Base-by-base conservation (phyloP, 2,113 vertebrate species). In the Esox niger region DNA sequence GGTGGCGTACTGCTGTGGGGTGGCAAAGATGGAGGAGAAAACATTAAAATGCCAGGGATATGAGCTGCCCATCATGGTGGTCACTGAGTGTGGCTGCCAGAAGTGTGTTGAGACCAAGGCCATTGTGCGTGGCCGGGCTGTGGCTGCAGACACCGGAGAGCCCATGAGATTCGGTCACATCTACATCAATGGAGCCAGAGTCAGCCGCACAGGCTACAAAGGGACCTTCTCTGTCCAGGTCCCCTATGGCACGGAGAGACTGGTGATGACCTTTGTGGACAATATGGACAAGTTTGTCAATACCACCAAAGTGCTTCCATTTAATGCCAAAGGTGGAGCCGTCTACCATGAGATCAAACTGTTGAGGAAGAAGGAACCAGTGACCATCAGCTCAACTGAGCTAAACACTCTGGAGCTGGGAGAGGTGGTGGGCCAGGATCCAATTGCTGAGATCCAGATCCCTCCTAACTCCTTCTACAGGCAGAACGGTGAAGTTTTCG, bases 211-310 rank as follows among this genome's bases (percentile, higher is more conserved):
- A 0, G 97, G 97, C 62, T 99, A 99, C 87, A 98, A 96, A 79
- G 97, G 97, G 29, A 96, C 95, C 4, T 99, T 99, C 82, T 95
- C 96, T 4, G 81, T 99, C 66, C 94, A 96, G 0, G 87, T 99
- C 27, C 95, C 97, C 43, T 85, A 88, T 60, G 92, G 95, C 69
- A 96, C 89, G 0, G 93, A 96, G 68, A 93, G 97, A 46, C 80
- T 99, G n/a, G 97, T 99, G 57, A 86, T 99, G 46, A 99, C 95
- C 0, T 99, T 99, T 0, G 95, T 98, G 1, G 97, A 99, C 80
- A 94, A 95, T 78, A 86, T 98, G 84, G 92, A 97, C 67, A 98
- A 97, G 80, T 98, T 99, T 47, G 91, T 99, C 74, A 97, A 98
- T 70, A 98, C 96, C 7, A 99, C 97, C 8, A 99, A 98, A 80